Evolutionary conservation across 2,797 vertebrate genomes (phyloP).

Genomic region (Halcyon leucocephala): DNA sequence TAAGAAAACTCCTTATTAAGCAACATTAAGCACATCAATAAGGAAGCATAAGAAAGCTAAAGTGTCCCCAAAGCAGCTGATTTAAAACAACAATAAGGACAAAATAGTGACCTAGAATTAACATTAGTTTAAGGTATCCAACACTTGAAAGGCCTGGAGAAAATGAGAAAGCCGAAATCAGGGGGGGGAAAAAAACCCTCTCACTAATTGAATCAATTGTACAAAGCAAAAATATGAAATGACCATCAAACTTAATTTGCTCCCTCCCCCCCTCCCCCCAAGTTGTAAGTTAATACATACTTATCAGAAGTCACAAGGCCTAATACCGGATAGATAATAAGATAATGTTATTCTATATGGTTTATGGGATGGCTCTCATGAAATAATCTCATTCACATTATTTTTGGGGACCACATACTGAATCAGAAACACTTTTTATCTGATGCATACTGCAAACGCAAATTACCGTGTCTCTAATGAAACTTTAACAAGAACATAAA

Average conservation of each 20-base stretch:
- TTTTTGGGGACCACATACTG: background rate
- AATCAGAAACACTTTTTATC: background rate
- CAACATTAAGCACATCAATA: background rate
- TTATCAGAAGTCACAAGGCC: background rate
- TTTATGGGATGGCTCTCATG: background rate
- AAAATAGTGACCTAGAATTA: background rate
- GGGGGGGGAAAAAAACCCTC: background rate
- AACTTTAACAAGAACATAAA: background rate
- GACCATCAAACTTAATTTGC: background rate
- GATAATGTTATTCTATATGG: background rate
- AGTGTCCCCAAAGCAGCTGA: background rate
- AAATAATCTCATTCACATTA: background rate
- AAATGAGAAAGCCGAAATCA: background rate
- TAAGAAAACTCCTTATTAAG: background rate
- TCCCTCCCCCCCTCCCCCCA: too few relatives aligned
- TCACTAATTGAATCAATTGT: background rate
- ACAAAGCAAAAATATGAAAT: background rate
- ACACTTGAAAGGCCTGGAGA: background rate
- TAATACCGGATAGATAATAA: background rate
- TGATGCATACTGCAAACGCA: background rate
- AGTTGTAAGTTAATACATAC: background rate
- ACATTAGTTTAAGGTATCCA: background rate
- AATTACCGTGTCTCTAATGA: background rate
- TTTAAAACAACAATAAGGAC: background rate
- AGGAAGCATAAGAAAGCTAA: background rate